Conservation (phyloP, 2,888 invertebrate genomes). For the Alviniconcha strummeri region DNA sequence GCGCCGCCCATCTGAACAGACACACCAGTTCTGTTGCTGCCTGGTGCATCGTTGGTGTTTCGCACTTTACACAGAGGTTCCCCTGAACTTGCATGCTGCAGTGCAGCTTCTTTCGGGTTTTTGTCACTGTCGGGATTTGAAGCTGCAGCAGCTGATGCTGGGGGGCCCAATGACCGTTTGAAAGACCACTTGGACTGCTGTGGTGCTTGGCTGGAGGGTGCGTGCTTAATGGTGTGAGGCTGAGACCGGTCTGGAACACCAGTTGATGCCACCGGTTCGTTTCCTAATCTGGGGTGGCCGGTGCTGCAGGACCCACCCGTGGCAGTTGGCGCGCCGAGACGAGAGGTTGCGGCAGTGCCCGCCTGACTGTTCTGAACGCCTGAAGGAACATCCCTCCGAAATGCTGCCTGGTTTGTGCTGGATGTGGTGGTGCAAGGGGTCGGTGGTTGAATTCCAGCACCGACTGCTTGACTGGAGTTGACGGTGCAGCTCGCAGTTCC, state of each 20-base stretch:
- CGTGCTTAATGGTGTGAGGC: background rate
- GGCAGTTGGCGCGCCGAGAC: no score
- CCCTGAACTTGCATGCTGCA: background rate
- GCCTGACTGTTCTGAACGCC: no score
- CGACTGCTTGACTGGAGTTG: background rate
- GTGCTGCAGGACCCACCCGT: background rate
- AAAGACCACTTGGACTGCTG: constrained; percentile 20
- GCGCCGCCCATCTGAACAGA: background rate
- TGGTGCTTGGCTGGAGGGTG: background rate
- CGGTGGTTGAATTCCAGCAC: background rate
- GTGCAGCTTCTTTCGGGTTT: background rate
- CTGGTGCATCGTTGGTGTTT: no score
- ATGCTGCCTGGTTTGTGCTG: background rate
- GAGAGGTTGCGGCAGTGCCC: no score
- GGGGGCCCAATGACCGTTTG: background rate
- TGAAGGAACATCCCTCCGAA: background rate
- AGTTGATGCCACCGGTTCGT: no score
- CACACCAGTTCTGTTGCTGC: background rate
- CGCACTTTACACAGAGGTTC: no score
- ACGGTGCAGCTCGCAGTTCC: background rate
- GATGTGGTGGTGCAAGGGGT: background rate
- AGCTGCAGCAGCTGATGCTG: background rate
- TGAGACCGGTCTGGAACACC: background rate
- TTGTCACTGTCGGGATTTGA: background rate
- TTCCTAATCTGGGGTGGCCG: background rate